Base-by-base conservation (phyloP, 2,888 invertebrate genomes). In the Thumatha senex region DNA sequence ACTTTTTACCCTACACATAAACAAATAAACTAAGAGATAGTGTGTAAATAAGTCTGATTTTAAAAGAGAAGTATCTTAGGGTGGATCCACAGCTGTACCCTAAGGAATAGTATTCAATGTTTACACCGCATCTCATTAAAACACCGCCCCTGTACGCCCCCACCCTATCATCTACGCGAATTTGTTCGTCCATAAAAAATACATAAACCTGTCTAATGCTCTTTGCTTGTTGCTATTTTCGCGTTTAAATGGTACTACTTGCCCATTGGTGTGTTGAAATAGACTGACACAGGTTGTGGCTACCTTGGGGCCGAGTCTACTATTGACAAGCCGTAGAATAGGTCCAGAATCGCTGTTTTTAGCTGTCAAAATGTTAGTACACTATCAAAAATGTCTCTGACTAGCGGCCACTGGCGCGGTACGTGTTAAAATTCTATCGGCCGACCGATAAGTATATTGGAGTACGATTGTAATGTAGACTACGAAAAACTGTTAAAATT, bases 121-220 rank as follows among this genome's bases (percentile, higher is more conserved):
- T 86, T 87, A 78, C 82, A 70, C 75, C 78, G 86, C 86, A 87
- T 88, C 84, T 87, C 84, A 86, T 87, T 86, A 87, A 78, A 74
- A 74, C 58, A 58, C 69, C 74, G 72, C 63, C 62, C 65, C 63
- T 38, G 55, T 49, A 40, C 52, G 43, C 49, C 51, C 47, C 47
- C 47, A 40, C 47, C 61, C 57, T 60, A 59, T 56, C 61, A 67
- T 65, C 65, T 58, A 47, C 57, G 65, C 62, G 67, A 77, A 80
- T 76, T 81, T 78, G 74, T 77, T 80, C 78, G 72, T 79, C 80
- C 83, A 78, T 84, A 78, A 80, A 83, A 78, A 81, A 83, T 82
- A 86, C 84, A 86, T 83, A 84, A 79, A 80, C 67, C 58, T 61
- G 71, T 61, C 65, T 62, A 72, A 69, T 74, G 34, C 34, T 70